Evolutionary conservation across 92 coral and sea anemone genomes (phyloP), one percentile per base, ranked within the genome.

Genomic region (Nematostella vectensis): DNA sequence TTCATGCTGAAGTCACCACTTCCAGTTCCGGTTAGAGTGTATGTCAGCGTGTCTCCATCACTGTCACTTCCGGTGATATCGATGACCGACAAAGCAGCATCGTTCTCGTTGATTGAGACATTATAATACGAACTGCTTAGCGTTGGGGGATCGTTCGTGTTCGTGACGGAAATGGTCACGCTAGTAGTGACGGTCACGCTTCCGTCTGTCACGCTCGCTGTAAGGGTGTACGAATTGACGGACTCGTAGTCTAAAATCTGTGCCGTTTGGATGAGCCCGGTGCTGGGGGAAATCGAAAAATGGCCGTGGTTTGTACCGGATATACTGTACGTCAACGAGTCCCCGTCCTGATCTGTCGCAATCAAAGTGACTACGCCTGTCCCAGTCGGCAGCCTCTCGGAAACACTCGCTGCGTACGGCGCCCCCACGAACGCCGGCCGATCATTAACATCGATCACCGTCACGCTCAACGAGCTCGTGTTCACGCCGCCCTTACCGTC

Each of bases 381-480:
- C 19, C 58, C 78, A 42, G 20, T 63, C 2, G 40, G 29, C 8
- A 55, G 71, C 49, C 70, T 78, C 67, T 78, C 79, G 27, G 59
- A 56, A 48, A 71, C 49, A 16, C 59, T 52, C 17, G 71, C 74
- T 24, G 63, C 51, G 55, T 78, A 78, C 22, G 71, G 62, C 2
- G 54, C 49, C 22, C 63, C 72, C 23, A 48, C 69, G 45, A 79
- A 72, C 55, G 31, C 58, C 48, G 85, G 80, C n/a, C 44, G 31
- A 33, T 79, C 80, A 54, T 79, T 79, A n/a, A 61, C 65, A 50
- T 79, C 76, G 19, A 27, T 21, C 27, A 79, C 80, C 10, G 71
- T 54, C 26, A 79, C 74, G 28, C 61, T 62, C 47, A 79, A 57
- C 11, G 76, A 60, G 18, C 37, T 61, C 21, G 69, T 49, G 29